A percentile compares a stretch with the other conserved stretches of the same genome.
Conservation (phyloP, 2,113 vertebrate genomes). For the Clupea harengus region DNA sequence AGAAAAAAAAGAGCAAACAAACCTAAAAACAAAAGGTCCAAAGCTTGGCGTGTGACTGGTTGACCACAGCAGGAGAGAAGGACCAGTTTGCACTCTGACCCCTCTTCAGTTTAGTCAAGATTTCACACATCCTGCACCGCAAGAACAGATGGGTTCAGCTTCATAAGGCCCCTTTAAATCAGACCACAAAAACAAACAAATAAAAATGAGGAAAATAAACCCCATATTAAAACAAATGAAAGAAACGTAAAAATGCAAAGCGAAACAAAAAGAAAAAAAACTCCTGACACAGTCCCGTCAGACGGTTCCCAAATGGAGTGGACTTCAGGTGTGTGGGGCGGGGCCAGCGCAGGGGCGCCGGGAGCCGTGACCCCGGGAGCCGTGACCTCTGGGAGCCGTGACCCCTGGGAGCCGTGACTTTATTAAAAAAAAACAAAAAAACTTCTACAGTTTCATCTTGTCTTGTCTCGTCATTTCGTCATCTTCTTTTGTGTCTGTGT, state of each 20-base stretch:
- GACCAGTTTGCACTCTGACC: conserved; percentile 74
- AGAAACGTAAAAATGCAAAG: conserved; percentile 29
- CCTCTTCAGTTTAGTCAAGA: conserved; percentile 58
- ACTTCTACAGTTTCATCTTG: conserved; percentile 46
- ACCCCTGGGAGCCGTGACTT: conserved; percentile 43
- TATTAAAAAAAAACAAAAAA: conserved; percentile 55
- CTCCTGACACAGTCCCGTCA: conserved; percentile 58
- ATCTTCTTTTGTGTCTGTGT: no score
- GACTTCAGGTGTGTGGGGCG: conserved; percentile 58
- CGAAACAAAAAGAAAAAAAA: conserved; percentile 34
- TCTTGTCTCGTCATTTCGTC: conserved; percentile 51
- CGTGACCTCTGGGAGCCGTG: no score
- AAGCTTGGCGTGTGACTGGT: conserved; percentile 68
- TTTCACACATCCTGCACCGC: conserved; percentile 66
- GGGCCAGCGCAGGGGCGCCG: conserved; percentile 43
- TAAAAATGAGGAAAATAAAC: conserved; percentile 43
- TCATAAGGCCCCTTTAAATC: conserved; percentile 79
- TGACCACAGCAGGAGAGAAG: conserved; percentile 78
- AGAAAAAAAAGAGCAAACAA: conserved; percentile 23
- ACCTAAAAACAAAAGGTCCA: conserved; percentile 48
- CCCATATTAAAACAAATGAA: conserved; percentile 40
- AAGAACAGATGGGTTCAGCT: conserved; percentile 65
- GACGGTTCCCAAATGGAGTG: conserved; percentile 61
- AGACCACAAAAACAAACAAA: conserved; percentile 67
- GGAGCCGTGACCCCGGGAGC: no score